Percentiles rank a stretch among this genome's conserved stretches.
These are phyloP conservation scores for Mimumesa dahlbomi DNA, from an alignment of 2,888 invertebrate genomes.

Conservation along the genomic window DNA sequence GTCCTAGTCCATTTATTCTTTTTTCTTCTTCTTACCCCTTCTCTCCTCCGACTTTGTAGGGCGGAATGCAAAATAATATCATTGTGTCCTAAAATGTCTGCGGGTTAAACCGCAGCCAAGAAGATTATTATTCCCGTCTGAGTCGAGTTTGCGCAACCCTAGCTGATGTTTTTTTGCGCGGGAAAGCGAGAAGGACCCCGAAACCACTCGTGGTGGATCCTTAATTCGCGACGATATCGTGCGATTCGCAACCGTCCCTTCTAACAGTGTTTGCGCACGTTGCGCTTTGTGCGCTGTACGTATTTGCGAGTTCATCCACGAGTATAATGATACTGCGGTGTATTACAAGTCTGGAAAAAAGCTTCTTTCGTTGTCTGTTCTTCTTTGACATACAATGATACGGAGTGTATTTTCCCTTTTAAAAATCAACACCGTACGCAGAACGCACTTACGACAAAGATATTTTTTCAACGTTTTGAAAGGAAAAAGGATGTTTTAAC, in stretches of 20 bases:
- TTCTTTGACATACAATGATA: background rate
- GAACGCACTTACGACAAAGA: too few species aligned
- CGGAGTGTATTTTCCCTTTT: too few species aligned
- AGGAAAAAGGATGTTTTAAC: too few species aligned
- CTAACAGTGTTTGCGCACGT: background rate
- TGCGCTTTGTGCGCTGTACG: background rate
- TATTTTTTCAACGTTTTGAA: too few species aligned
- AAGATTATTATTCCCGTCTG: constrained; percentile 45
- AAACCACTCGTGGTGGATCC: constrained; percentile 12
- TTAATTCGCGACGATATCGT: constrained; percentile 40
- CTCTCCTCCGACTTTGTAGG: background rate
- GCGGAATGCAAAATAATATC: constrained; percentile 42
- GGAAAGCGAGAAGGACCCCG: constrained; percentile 2
- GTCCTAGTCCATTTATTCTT: too few species aligned
- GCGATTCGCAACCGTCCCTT: constrained; percentile 13
- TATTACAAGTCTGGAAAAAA: background rate
- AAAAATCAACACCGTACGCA: too few species aligned
- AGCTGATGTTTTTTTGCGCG: constrained; percentile 34
- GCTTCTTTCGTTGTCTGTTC: background rate
- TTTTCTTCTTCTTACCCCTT: too few species aligned
- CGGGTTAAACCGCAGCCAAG: constrained; percentile 22
- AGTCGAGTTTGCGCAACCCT: constrained; percentile 1
- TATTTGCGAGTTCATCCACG: background rate
- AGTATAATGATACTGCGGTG: background rate
- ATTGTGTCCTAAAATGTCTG: constrained; percentile 29